Percentiles rank a stretch among this genome's conserved stretches.
phyloP scores from a whole-genome alignment of 2,113 vertebrate species.

The Ceyx melanurus region DNA sequence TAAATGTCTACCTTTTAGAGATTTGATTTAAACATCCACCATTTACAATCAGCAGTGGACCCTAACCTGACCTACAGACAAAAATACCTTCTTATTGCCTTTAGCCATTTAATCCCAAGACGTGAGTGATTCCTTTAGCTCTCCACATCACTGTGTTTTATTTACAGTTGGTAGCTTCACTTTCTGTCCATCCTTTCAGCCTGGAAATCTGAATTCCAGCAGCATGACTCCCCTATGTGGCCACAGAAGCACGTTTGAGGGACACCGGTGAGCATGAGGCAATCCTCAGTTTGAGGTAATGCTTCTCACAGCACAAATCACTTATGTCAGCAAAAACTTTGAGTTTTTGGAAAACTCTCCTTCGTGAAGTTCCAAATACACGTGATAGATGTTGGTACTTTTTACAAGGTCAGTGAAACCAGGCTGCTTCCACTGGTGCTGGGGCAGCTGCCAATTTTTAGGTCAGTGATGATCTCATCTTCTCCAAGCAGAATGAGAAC shows the following conservation, averaged over 20 bases:
- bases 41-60: background rate
- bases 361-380: background rate
- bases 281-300: background rate
- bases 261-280: background rate
- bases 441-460: slow-evolving; percentile 65
- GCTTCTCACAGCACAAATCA: background rate
- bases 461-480: slow-evolving; percentile 67
- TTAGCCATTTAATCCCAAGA: background rate
- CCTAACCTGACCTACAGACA: background rate
- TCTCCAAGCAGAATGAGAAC: slow-evolving; percentile 44
- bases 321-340: background rate
- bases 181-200: background rate
- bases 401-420: slow-evolving; percentile 37
- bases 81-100: background rate
- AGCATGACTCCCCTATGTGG: background rate
- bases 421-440: slow-evolving; percentile 30
- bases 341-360: slow-evolving; percentile 27
- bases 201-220: background rate
- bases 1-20: background rate
- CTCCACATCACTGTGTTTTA: background rate
- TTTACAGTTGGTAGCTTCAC: background rate
- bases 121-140: background rate
- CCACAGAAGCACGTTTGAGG: background rate
- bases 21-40: background rate
- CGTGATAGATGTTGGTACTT: background rate